Evolutionary conservation across 1,140 invertebrate genomes (phyloP).

Genomic region (Hyphantria cunea): DNA sequence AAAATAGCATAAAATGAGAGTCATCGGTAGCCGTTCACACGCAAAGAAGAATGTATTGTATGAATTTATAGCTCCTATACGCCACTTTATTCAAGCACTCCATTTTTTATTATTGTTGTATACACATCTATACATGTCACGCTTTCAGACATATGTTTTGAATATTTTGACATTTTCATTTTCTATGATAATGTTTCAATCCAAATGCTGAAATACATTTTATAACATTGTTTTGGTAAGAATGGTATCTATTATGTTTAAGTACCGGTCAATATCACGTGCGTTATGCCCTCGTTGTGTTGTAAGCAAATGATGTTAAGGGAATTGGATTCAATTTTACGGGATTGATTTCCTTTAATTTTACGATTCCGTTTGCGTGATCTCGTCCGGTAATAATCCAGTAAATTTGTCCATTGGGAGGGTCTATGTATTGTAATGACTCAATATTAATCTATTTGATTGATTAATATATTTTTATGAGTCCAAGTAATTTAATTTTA

Average conservation of each 20-base stretch:
- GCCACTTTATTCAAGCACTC: slow-evolving; percentile 40
- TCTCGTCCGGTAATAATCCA: slow-evolving; percentile 76
- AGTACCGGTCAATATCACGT: slow-evolving; percentile 14
- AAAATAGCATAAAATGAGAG: slow-evolving; percentile 67
- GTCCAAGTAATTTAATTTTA: too few species aligned
- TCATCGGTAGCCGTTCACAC: slow-evolving; percentile 58
- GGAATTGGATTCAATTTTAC: slow-evolving; percentile 71
- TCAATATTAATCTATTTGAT: slow-evolving; percentile 68
- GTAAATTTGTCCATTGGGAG: slow-evolving; percentile 77
- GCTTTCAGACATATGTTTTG: slow-evolving; percentile 44
- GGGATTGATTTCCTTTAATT: slow-evolving; percentile 76
- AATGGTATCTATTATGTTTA: slow-evolving; percentile 10
- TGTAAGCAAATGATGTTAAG: slow-evolving; percentile 42
- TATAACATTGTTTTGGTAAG: slow-evolving; percentile 1
- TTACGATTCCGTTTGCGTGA: slow-evolving; percentile 80
- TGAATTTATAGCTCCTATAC: slow-evolving; percentile 37
- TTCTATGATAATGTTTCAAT: slow-evolving; percentile 21
- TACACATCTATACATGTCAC: slow-evolving; percentile 30
- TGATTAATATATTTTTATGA: slow-evolving; percentile 48
- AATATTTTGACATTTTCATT: slow-evolving; percentile 48
- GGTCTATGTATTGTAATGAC: slow-evolving; percentile 64
- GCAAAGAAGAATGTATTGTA: slow-evolving; percentile 58
- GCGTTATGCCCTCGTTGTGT: slow-evolving; percentile 33
- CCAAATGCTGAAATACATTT: slow-evolving; percentile 2
- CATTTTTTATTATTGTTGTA: slow-evolving; percentile 43